Conservation (phyloP, 23 tunicate species). For the Styela clava region DNA sequence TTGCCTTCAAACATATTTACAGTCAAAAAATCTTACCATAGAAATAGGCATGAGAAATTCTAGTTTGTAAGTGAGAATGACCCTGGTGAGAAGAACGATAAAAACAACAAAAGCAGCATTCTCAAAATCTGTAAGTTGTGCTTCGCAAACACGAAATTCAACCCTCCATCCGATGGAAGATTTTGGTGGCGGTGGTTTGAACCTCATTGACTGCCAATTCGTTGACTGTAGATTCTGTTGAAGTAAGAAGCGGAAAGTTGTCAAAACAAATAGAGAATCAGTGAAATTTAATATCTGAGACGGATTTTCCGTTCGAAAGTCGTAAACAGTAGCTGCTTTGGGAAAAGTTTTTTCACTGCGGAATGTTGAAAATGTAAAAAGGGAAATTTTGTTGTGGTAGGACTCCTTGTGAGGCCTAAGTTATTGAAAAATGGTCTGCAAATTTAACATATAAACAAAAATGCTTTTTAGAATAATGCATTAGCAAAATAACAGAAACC, state of each 20-base stretch:
- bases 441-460: no score
- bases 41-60: slow-evolving; percentile 85
- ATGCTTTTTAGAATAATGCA: no score
- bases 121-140: slow-evolving; percentile 89
- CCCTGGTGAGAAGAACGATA: slow-evolving; percentile 80
- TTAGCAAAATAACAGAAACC: no score
- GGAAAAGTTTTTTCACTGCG: not conserved
- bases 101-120: slow-evolving; percentile 95
- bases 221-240: slow-evolving; percentile 91
- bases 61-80: slow-evolving; percentile 90
- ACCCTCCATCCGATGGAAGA: slow-evolving; percentile 95
- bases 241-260: slow-evolving; percentile 15
- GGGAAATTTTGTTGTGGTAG: not conserved
- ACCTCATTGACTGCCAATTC: slow-evolving; percentile 97
- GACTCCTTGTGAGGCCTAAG: not conserved
- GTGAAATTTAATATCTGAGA: not conserved
- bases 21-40: slow-evolving; percentile 32
- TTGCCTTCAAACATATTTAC: not conserved
- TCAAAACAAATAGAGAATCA: not conserved
- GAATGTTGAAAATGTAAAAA: not conserved
- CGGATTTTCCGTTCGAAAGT: not conserved
- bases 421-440: no score
- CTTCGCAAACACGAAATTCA: slow-evolving; percentile 88
- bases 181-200: slow-evolving; percentile 93
- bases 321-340: not conserved